Conservation (phyloP, 2,113 vertebrate species). For the Leucoraja erinaceus region DNA sequence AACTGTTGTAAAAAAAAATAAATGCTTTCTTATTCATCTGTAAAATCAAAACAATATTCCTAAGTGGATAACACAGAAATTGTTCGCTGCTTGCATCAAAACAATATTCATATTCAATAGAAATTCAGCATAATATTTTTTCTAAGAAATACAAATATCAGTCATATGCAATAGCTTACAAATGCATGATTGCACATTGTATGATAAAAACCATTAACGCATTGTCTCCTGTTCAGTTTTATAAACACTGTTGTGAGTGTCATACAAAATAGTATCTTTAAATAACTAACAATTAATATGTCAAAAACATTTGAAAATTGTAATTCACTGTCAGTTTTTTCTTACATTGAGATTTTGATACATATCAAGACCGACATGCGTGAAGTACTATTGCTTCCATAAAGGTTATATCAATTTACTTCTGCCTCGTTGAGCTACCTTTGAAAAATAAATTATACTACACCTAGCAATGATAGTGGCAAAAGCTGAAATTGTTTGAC, state of each 20-base stretch:
- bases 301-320: conserved; percentile 29
- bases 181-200: conserved; percentile 7
- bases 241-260: conserved; percentile 11
- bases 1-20: background rate
- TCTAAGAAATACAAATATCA: background rate
- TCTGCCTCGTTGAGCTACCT: conserved; percentile 24
- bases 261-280: conserved; percentile 32
- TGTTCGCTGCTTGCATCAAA: conserved; percentile 2
- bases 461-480: conserved; percentile 30
- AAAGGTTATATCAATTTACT: conserved; percentile 37
- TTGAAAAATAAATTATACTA: conserved; percentile 34
- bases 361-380: conserved; percentile 31
- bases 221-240: conserved; percentile 25
- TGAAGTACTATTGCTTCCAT: conserved; percentile 28
- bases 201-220: background rate
- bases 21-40: background rate
- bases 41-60: background rate
- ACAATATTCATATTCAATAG: background rate
- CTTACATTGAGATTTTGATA: conserved; percentile 31
- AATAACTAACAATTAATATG: conserved; percentile 37
- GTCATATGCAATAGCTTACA: background rate
- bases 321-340: conserved; percentile 34
- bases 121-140: conserved; percentile 21
- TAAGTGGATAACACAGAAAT: background rate
- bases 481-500: background rate